These are phyloP conservation scores for Climacteris rufus DNA, from an alignment of 2,113 vertebrate genomes.

Conservation along the genomic window DNA sequence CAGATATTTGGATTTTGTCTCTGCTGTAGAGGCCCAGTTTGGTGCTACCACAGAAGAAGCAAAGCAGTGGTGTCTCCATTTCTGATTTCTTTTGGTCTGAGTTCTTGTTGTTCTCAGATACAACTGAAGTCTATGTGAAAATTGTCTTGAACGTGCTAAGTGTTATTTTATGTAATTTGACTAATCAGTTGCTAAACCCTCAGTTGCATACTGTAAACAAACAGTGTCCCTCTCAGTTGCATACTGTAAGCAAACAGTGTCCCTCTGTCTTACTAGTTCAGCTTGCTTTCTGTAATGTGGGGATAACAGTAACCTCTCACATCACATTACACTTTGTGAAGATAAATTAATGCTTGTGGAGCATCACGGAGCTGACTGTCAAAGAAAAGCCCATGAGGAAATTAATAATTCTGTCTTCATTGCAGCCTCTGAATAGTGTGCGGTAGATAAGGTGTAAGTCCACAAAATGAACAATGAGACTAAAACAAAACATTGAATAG, in stretches of 20 bases:
- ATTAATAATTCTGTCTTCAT: conserved; percentile 58
- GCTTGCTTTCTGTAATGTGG: not conserved
- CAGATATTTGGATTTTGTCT: not conserved
- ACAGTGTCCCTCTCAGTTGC: rapidly evolving
- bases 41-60: not conserved
- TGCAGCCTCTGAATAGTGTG: not conserved
- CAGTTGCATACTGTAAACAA: not conserved
- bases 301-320: conserved; percentile 9
- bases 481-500: conserved; percentile 50
- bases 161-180: not conserved
- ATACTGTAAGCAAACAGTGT: not conserved
- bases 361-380: not conserved
- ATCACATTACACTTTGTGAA: not conserved
- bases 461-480: conserved; percentile 29
- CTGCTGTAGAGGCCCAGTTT: not conserved
- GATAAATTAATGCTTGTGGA: conserved; percentile 29
- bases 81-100: not conserved
- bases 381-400: conserved; percentile 43
- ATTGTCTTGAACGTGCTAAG: not conserved
- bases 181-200: not conserved
- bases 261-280: not conserved
- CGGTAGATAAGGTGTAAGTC: conserved; percentile 39
- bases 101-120: not conserved
- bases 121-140: not conserved
- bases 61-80: not conserved